Percentiles rank a stretch among this genome's conserved stretches.
Conservation (phyloP, 2,797 vertebrate genomes). For the Oceanodroma leucorhoa region DNA sequence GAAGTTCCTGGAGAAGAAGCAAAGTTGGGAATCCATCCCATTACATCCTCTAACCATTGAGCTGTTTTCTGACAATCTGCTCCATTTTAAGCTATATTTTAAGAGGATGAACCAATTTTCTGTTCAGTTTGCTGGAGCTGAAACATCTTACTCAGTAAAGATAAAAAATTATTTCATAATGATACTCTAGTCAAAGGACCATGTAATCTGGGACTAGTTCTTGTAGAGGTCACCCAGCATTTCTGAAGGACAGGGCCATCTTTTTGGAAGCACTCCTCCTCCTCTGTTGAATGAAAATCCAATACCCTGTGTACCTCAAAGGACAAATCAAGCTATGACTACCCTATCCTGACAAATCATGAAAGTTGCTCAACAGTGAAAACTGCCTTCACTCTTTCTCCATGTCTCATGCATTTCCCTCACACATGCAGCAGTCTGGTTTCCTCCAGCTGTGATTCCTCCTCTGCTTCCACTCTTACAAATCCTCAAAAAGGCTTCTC, state of each 20-base stretch:
- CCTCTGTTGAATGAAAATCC: not conserved
- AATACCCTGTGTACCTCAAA: not conserved
- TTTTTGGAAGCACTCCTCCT: not conserved
- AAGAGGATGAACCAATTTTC: not conserved
- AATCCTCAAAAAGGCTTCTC: not conserved
- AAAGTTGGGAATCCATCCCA: not conserved
- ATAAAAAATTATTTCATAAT: not conserved
- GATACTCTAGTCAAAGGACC: not conserved
- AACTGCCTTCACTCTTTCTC: not conserved
- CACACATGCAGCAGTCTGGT: not conserved
- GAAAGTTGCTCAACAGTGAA: not conserved
- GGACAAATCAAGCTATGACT: not conserved
- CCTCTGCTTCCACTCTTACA: not conserved
- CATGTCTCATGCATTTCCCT: not conserved
- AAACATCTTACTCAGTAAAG: not conserved
- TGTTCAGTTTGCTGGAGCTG: not conserved
- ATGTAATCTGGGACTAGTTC: not conserved
- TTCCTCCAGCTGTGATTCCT: not conserved
- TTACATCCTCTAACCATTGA: not conserved
- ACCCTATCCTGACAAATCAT: not conserved
- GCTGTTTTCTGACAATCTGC: not conserved
- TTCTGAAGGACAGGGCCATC: not conserved
- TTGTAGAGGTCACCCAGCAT: not conserved
- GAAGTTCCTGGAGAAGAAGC: not conserved
- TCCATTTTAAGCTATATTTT: not conserved